Evolutionary conservation across 1,140 invertebrate species (phyloP), one percentile per base, ranked within the genome.

Genomic region (Berghia stephanieae): DNA sequence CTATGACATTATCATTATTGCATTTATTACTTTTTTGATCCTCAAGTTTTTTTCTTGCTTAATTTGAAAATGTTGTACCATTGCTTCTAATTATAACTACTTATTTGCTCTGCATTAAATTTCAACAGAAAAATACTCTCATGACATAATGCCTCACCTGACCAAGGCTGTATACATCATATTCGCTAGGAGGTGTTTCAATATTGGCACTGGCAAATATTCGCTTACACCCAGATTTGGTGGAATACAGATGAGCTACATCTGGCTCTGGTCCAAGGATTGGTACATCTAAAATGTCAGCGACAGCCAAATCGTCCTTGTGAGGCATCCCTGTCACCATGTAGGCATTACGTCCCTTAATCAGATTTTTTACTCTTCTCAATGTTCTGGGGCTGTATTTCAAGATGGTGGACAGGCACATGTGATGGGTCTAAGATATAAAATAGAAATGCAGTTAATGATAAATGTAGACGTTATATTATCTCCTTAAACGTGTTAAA

Each of bases 181-280:
- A 87, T 80, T 90, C 88, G 68, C 86, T 83, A 8, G 87, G 88
- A 24, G 89, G 87, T 38, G 85, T 83, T n/a, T 83, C 79, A 24
- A 88, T 85, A 52, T 82, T 81, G 71, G 88, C 86, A 82, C 85
- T 86, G n/a, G 84, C 82, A 81, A 90, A 90, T 38, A 90, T 88
- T 38, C 88, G 78, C 79, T 89, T 89, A 73, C 84, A 86, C 1
- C 88, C 88, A n/a, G 89, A 90, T 78, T 90, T 90, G 2, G 88
- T 87, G 13, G 86, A 87, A 74, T 87, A 89, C 16, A 90, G 81
- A 73, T 88, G 83, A 57, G 87, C 84, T 1, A 89, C 81, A 38
- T 89, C 87, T 31, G 89, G 89, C 67, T 90, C 89, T 24, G 87
- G 84, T 31, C 84, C 79, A 57, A 90, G 63, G 24, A 90, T 85